These are phyloP conservation scores for Liodrosophila aerea DNA, from an alignment of 2,888 invertebrate genomes.

Conservation along the genomic window DNA sequence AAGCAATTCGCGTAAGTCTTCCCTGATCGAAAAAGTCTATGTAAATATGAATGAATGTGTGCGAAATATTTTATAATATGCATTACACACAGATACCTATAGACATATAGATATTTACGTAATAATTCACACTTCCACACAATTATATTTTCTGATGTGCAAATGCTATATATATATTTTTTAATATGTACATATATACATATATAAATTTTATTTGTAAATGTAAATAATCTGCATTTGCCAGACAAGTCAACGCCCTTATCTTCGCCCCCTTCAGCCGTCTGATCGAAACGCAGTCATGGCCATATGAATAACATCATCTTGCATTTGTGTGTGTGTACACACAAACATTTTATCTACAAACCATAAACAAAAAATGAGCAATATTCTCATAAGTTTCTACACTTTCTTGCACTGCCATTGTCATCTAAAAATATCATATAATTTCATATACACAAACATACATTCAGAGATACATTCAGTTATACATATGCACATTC, in stretches of 20 bases:
- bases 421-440: slow-evolving; percentile 26
- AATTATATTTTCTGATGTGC: too few species aligned
- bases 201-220: slow-evolving; percentile 1
- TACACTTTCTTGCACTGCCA: slow-evolving; percentile 4
- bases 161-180: too few species aligned
- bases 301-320: slow-evolving; percentile 20
- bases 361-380: background rate
- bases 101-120: too few species aligned
- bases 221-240: background rate
- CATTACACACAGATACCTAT: too few species aligned
- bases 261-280: background rate
- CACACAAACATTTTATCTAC: too few species aligned
- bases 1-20: slow-evolving; percentile 79
- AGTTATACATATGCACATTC: slow-evolving; percentile 5
- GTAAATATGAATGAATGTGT: too few species aligned
- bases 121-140: too few species aligned
- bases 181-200: background rate
- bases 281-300: background rate
- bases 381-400: slow-evolving; percentile 13
- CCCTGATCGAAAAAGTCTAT: too few species aligned
- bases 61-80: too few species aligned
- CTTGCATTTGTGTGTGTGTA: slow-evolving; percentile 8
- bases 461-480: background rate
- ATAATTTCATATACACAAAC: slow-evolving; percentile 5
- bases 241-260: slow-evolving; percentile 6